Percentiles rank a stretch among this genome's conserved stretches.
phyloP scores from a whole-genome alignment of 1,140 invertebrate genomes.

The Centruroides vittatus region DNA sequence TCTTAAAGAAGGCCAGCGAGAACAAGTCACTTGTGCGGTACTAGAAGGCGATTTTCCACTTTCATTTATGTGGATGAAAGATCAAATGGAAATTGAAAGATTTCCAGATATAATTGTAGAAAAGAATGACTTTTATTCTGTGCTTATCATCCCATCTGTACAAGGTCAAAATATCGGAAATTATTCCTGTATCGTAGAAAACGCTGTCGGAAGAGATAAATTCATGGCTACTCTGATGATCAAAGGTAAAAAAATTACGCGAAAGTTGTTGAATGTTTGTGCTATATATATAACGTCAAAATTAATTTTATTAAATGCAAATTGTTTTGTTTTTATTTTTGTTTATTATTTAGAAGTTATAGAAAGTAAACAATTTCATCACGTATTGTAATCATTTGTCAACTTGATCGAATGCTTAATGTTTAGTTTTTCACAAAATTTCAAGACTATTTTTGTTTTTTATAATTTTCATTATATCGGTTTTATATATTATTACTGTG shows the following conservation, averaged over 20 bases:
- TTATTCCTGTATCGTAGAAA: conserved; percentile 4
- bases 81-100: not conserved
- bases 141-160: not conserved
- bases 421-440: too few relatives aligned
- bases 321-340: too few relatives aligned
- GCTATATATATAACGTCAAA: too few relatives aligned
- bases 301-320: too few relatives aligned
- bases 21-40: conserved; percentile 34
- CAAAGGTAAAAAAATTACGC: not conserved
- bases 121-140: not conserved
- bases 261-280: too few relatives aligned
- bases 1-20: conserved; percentile 48
- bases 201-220: not conserved
- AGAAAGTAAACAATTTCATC: too few relatives aligned
- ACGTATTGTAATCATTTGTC: too few relatives aligned
- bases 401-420: too few relatives aligned
- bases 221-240: conserved; percentile 13
- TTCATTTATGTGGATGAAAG: conserved; percentile 19
- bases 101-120: not conserved
- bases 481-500: too few relatives aligned
- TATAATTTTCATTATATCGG: too few relatives aligned
- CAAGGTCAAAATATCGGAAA: not conserved
- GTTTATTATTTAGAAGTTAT: too few relatives aligned
- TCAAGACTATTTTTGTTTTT: too few relatives aligned
- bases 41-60: conserved; percentile 17